A percentile compares a stretch with the other conserved stretches of the same genome.
Evolutionary conservation across 2,888 invertebrate species (phyloP).

Genomic region (Parascotia fuliginaria): DNA sequence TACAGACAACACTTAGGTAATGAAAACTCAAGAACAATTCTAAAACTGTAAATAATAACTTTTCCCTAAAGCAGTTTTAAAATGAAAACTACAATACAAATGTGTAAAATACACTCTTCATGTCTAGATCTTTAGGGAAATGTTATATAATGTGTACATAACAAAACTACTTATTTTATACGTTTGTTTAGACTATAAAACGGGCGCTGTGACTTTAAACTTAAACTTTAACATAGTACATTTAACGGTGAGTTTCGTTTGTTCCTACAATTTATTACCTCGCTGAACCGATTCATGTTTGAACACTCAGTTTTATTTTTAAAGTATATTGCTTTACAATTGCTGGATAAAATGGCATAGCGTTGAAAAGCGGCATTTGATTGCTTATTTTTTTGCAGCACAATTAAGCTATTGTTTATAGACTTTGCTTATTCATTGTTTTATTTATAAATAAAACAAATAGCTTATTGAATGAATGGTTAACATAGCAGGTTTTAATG

Average conservation of each 20-base stretch:
- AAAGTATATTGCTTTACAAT: conserved; percentile 49
- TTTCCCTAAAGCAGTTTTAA: conserved; percentile 15
- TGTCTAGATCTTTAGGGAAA: conserved; percentile 46
- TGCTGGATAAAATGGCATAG: conserved; percentile 39
- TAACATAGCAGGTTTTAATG: neutral
- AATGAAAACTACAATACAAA: conserved; percentile 36
- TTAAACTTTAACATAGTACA: conserved; percentile 54
- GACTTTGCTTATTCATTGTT: conserved; percentile 8
- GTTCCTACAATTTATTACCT: conserved; percentile 50
- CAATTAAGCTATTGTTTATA: conserved; percentile 33
- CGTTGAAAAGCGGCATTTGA: conserved; percentile 35
- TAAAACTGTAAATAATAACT: conserved; percentile 4
- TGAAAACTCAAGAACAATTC: neutral
- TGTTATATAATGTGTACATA: conserved; percentile 44
- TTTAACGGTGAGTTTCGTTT: conserved; percentile 49
- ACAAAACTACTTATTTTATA: conserved; percentile 41
- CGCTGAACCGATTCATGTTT: conserved; percentile 51
- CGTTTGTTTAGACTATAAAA: conserved; percentile 52
- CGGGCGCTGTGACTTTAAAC: conserved; percentile 47
- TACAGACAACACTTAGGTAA: neutral
- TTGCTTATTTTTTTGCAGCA: conserved; percentile 32
- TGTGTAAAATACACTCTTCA: conserved; percentile 40
- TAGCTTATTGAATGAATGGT: neutral
- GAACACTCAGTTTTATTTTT: conserved; percentile 52
- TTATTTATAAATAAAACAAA: neutral